Conservation (phyloP, 2,113 vertebrate genomes). For the Aldabrachelys gigantea region DNA sequence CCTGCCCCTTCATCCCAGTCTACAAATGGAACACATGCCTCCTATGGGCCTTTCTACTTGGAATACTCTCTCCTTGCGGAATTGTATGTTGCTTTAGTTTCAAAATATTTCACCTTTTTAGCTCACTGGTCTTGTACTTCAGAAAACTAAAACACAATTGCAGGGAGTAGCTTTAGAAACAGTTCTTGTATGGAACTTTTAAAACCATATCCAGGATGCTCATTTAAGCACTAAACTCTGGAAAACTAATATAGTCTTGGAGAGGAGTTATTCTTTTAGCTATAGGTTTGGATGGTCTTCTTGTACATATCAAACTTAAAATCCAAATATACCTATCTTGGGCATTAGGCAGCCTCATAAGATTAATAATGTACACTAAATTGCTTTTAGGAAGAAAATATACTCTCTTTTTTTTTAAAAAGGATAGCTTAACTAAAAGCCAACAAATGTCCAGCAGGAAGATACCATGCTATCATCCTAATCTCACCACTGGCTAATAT, state of each 20-base stretch:
- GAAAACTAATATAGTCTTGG: neutral
- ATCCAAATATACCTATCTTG: neutral
- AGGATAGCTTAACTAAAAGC: neutral
- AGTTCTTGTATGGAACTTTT: neutral
- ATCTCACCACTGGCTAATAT: neutral
- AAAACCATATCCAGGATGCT: neutral
- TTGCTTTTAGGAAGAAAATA: neutral
- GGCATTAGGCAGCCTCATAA: neutral
- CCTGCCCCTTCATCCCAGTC: constrained; percentile 84
- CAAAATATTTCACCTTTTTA: neutral
- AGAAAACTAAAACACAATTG: rapidly evolving
- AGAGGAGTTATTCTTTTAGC: neutral
- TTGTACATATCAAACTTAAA: neutral
- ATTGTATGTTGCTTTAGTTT: constrained; percentile 84
- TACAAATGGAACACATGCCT: constrained; percentile 94
- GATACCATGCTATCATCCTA: neutral
- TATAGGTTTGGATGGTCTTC: neutral
- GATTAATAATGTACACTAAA: neutral
- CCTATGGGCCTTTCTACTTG: constrained; percentile 97
- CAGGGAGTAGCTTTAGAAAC: neutral
- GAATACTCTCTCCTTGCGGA: constrained; percentile 98
- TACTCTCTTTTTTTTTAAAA: neutral
- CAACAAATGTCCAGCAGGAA: neutral
- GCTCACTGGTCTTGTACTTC: neutral
- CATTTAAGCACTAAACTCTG: neutral